A percentile compares a stretch with the other conserved stretches of the same genome.
These are phyloP conservation scores for Eristalis arbustorum DNA, from an alignment of 2,888 invertebrate species.

Conservation along the genomic window DNA sequence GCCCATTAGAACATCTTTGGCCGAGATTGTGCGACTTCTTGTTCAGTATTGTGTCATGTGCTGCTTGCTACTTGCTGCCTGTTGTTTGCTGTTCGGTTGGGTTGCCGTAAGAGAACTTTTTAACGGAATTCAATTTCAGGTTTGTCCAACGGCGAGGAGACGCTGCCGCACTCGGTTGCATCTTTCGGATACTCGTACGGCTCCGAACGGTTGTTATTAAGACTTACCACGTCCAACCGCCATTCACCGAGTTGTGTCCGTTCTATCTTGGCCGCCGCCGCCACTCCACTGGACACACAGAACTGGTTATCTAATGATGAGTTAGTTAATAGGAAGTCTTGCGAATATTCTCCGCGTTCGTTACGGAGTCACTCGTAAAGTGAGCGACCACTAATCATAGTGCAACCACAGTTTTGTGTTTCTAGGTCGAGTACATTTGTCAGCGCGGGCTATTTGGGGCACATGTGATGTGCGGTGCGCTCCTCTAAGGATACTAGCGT, in stretches of 20 bases:
- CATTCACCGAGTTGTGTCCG: neutral
- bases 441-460: conserved; percentile 2
- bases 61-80: conserved; percentile 8
- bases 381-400: neutral
- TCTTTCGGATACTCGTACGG: neutral
- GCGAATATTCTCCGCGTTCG: conserved; percentile 2
- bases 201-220: conserved; percentile 26
- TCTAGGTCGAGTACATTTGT: conserved; percentile 28
- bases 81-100: conserved; percentile 18
- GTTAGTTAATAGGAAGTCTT: conserved; percentile 28
- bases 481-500: neutral
- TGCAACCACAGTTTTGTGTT: conserved; percentile 28
- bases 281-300: neutral
- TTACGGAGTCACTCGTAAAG: conserved; percentile 1
- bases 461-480: neutral
- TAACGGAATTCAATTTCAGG: conserved; percentile 65
- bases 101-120: conserved; percentile 62
- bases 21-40: conserved; percentile 45
- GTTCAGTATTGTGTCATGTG: conserved; percentile 60
- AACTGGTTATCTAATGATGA: conserved; percentile 49
- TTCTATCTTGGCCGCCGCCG: neutral
- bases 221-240: conserved; percentile 11
- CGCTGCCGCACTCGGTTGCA: neutral
- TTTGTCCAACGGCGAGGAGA: conserved; percentile 37
- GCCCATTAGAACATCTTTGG: conserved; percentile 47